Percentiles rank a stretch among this genome's conserved stretches.
phyloP scores from a whole-genome alignment of 2,797 vertebrate genomes.

The Cossypha dichroa region DNA sequence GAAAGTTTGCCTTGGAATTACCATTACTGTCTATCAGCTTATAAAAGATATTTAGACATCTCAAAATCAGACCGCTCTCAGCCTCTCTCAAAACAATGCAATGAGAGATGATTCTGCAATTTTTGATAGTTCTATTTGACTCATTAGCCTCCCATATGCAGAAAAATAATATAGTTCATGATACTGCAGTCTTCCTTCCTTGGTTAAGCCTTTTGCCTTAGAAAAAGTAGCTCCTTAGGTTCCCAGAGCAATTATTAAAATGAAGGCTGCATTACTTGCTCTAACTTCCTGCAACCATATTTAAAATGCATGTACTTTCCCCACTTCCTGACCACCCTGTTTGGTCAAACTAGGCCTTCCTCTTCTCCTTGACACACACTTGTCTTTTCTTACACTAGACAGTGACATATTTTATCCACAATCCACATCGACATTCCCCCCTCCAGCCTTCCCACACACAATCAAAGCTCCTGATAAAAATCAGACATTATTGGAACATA shows the following conservation, averaged over 20 bases:
- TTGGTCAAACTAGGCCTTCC: neutral
- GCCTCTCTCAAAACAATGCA: neutral
- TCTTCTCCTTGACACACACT: neutral
- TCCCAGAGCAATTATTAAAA: neutral
- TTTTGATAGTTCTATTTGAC: neutral
- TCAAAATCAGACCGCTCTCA: neutral
- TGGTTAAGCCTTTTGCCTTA: neutral
- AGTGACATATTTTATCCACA: neutral
- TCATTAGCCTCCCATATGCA: neutral
- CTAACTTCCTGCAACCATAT: neutral
- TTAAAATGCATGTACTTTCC: neutral
- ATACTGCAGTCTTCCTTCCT: neutral
- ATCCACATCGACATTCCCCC: neutral
- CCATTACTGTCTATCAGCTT: neutral
- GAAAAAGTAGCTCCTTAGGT: neutral
- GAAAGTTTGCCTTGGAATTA: neutral
- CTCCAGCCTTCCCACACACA: neutral
- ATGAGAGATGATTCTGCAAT: neutral
- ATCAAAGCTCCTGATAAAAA: constrained; percentile 30
- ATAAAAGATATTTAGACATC: neutral
- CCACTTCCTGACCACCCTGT: neutral
- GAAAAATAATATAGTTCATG: neutral
- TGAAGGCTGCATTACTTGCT: neutral
- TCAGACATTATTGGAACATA: constrained; percentile 11
- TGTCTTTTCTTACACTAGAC: neutral